phyloP scores from a whole-genome alignment of 2,797 vertebrate species.

The Takifugu rubripes region DNA sequence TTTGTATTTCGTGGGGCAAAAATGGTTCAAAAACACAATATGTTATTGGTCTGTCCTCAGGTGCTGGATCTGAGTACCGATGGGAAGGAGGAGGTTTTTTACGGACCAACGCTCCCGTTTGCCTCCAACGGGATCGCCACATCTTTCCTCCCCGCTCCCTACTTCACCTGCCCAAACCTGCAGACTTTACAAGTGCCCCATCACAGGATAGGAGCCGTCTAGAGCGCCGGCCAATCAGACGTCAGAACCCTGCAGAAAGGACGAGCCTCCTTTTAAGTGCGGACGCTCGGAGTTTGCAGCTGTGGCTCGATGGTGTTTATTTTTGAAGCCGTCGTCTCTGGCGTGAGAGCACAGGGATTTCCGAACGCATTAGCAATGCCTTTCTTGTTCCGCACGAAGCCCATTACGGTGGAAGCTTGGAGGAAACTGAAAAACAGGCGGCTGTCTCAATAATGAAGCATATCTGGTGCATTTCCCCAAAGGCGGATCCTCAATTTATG shows the following conservation, averaged over 20 bases:
- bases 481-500: slow-evolving; percentile 21
- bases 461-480: slow-evolving; percentile 39
- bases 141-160: slow-evolving; percentile 93
- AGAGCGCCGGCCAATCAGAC: slow-evolving; percentile 15
- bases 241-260: slow-evolving; percentile 5
- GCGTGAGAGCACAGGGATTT: slow-evolving; percentile 22
- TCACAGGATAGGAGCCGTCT: slow-evolving; percentile 87
- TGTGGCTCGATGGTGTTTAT: slow-evolving; percentile 5
- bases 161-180: slow-evolving; percentile 92
- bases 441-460: slow-evolving; percentile 15
- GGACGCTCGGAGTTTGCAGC: slow-evolving; percentile 8
- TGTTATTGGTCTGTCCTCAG: slow-evolving; percentile 59
- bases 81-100: slow-evolving; percentile 96
- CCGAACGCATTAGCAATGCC: slow-evolving; percentile 25
- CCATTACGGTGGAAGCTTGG: slow-evolving; percentile 28
- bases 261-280: slow-evolving; percentile 8
- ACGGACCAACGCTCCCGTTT: slow-evolving; percentile 92
- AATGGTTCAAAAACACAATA: too few species aligned
- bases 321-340: slow-evolving; percentile 13
- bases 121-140: slow-evolving; percentile 94
- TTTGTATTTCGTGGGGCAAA: too few species aligned
- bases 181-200: slow-evolving; percentile 95
- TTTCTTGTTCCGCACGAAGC: slow-evolving; percentile 26
- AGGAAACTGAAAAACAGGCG: slow-evolving; percentile 23
- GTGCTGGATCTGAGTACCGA: slow-evolving; percentile 92